Percentiles rank a stretch among this genome's conserved stretches.
These are phyloP conservation scores for Anthrax anthrax DNA, from an alignment of 2,888 invertebrate genomes.

Conservation along the genomic window DNA sequence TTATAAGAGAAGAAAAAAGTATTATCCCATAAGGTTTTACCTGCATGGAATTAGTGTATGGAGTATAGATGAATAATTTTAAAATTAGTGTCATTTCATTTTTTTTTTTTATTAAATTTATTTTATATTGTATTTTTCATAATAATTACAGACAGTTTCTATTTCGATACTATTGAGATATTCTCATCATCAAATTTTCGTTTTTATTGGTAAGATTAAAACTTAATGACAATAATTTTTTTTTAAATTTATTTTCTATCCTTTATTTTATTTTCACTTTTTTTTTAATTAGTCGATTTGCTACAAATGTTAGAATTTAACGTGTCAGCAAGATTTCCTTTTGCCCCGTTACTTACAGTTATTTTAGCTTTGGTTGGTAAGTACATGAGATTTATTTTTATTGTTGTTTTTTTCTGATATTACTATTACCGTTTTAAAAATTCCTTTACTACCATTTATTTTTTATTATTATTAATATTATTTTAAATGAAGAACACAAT, in stretches of 20 bases:
- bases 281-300: conserved; percentile 62
- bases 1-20: too few relatives aligned
- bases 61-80: neutral
- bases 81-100: too few relatives aligned
- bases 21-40: too few relatives aligned
- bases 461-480: too few relatives aligned
- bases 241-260: conserved; percentile 13
- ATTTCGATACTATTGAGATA: conserved; percentile 96
- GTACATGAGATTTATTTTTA: conserved; percentile 33
- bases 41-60: neutral
- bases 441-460: too few relatives aligned
- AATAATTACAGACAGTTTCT: conserved; percentile 78
- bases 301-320: conserved; percentile 97
- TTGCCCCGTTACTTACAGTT: conserved; percentile 91
- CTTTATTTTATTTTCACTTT: neutral
- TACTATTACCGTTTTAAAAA: too few relatives aligned
- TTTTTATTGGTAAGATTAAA: conserved; percentile 85
- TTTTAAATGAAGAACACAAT: too few relatives aligned
- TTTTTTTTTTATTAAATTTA: too few relatives aligned
- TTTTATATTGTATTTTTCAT: too few relatives aligned
- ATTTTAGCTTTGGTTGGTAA: conserved; percentile 96
- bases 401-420: too few relatives aligned
- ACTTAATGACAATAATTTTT: neutral
- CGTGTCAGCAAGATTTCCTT: conserved; percentile 84
- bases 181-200: conserved; percentile 98